Conservation (phyloP, 2,797 vertebrate species). For the Parauchenoglanis ngamensis region DNA sequence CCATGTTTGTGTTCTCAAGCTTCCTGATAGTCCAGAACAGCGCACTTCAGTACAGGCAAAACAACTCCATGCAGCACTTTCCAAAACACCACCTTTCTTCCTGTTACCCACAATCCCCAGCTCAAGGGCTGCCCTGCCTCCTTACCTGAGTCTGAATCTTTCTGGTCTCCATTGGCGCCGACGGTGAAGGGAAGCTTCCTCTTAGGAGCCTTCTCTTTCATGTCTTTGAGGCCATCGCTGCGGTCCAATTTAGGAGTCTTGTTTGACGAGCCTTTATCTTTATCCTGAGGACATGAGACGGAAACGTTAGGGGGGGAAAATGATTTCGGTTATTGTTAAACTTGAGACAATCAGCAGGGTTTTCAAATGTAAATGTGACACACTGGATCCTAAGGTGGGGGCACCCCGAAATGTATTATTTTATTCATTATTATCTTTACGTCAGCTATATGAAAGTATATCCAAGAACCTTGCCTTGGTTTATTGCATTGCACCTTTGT, state of each 20-base stretch:
- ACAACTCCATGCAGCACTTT: conserved; percentile 31
- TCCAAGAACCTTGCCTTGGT: not conserved
- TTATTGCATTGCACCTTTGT: not conserved
- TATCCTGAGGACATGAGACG: conserved; percentile 77
- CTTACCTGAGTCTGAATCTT: conserved; percentile 97
- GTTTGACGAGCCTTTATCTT: conserved; percentile 98
- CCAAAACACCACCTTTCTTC: conserved; percentile 41
- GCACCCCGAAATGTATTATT: too few species aligned
- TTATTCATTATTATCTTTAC: too few species aligned
- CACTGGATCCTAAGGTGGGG: not conserved
- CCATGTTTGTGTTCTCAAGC: conserved; percentile 53
- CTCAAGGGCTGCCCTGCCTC: conserved; percentile 35
- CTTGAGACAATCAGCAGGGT: not conserved
- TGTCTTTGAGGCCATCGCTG: conserved; percentile 96
- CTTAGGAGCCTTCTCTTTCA: conserved; percentile 96
- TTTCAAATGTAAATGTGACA: not conserved
- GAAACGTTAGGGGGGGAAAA: not conserved
- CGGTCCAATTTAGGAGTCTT: conserved; percentile 98
- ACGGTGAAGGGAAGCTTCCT: conserved; percentile 97
- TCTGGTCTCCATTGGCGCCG: conserved; percentile 99
- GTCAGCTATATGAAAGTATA: not conserved
- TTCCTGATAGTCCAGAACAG: conserved; percentile 33
- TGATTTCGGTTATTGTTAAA: not conserved
- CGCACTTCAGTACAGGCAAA: conserved; percentile 14
- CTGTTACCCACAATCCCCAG: conserved; percentile 49